Conservation (phyloP, 2,113 vertebrate species). For the Nematolebias whitei region DNA sequence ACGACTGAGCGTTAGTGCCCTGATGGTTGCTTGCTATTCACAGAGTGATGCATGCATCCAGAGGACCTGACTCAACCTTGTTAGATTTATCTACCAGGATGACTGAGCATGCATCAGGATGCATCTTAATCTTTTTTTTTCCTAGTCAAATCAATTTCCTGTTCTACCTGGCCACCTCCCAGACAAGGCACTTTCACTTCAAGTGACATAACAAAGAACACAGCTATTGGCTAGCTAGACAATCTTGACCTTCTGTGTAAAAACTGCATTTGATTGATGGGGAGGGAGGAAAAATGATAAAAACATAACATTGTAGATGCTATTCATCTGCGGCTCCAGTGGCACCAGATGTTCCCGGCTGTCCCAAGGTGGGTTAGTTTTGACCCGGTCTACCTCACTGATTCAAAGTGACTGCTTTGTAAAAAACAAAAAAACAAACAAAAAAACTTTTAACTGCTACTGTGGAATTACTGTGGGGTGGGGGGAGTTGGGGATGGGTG, state of each 20-base stretch:
- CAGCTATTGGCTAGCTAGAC: constrained; percentile 82
- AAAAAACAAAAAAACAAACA: constrained; percentile 41
- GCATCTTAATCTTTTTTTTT: no score
- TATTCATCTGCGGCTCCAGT: constrained; percentile 73
- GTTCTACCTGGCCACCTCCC: constrained; percentile 56
- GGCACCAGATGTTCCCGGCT: constrained; percentile 68
- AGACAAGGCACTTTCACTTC: constrained; percentile 73
- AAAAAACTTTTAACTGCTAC: constrained; percentile 80
- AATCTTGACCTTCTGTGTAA: constrained; percentile 78
- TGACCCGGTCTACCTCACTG: constrained; percentile 87
- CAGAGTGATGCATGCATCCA: no score
- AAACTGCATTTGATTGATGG: constrained; percentile 67
- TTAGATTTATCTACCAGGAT: no score
- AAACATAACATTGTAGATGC: constrained; percentile 59
- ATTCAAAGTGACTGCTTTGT: constrained; percentile 83
- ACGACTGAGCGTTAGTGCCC: no score
- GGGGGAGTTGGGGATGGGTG: constrained; percentile 43
- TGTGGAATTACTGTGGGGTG: constrained; percentile 68
- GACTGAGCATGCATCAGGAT: no score
- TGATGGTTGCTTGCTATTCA: no score
- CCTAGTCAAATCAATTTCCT: no score
- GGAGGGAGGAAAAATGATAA: no score
- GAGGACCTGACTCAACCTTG: no score
- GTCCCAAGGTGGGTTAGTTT: constrained; percentile 77
- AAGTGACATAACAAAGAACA: constrained; percentile 69